These are phyloP conservation scores for Palaemon carinicauda DNA, from an alignment of 1,140 invertebrate species.

Conservation along the genomic window DNA sequence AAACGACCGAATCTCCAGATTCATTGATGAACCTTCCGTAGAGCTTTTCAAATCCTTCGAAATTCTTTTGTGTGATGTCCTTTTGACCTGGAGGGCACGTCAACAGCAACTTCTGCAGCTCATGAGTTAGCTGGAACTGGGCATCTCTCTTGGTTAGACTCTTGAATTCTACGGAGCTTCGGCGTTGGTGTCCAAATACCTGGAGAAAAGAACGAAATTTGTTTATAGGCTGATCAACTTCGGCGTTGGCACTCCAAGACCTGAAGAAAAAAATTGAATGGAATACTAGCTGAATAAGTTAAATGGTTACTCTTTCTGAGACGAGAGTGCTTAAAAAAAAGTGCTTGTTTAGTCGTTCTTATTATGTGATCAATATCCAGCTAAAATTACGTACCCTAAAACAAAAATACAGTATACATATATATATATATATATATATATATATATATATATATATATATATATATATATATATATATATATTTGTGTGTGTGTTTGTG, in stretches of 20 bases:
- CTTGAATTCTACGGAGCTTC: constrained; percentile 84
- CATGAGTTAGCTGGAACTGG: constrained; percentile 77
- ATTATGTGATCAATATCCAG: neutral
- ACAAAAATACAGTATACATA: too few relatives aligned
- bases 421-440: neutral
- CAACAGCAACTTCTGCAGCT: constrained; percentile 78
- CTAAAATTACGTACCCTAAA: neutral
- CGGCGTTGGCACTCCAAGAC: too few relatives aligned
- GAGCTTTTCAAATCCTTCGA: constrained; percentile 82
- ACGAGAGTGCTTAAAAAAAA: neutral
- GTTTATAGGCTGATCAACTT: too few relatives aligned
- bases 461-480: neutral
- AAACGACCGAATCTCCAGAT: constrained; percentile 85
- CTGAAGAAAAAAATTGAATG: too few relatives aligned
- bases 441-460: neutral
- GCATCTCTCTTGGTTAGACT: constrained; percentile 91
- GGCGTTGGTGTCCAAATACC: constrained; percentile 64
- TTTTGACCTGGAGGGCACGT: constrained; percentile 62
- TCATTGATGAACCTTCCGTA: constrained; percentile 86
- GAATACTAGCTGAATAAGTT: too few relatives aligned
- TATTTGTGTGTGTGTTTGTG: neutral
- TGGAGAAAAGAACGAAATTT: neutral
- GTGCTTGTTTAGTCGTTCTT: neutral
- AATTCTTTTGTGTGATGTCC: constrained; percentile 65
- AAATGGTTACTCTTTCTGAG: neutral